Evolutionary conservation across 1,140 invertebrate genomes (phyloP).

Genomic region (Phenacoccus solenopsis): DNA sequence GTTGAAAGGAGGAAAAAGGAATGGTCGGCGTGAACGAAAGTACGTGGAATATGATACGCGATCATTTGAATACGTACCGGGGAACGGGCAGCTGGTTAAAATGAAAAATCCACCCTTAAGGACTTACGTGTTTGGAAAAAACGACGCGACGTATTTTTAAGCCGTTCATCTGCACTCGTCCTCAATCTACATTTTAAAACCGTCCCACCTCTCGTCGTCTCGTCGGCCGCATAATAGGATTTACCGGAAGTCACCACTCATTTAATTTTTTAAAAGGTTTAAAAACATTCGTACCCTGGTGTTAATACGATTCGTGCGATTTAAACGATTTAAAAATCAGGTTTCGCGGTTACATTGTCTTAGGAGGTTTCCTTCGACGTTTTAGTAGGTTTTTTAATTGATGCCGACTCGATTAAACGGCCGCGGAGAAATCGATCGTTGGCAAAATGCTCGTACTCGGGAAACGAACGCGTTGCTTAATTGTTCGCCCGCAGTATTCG

Average conservation of each 20-base stretch:
- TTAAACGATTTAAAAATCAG: neutral
- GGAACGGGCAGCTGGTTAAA: neutral
- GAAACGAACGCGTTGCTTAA: too few relatives aligned
- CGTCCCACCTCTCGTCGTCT: neutral
- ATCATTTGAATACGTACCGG: neutral
- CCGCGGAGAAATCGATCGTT: neutral
- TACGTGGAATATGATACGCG: neutral
- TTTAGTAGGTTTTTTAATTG: neutral
- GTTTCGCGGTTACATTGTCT: neutral
- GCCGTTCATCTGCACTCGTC: neutral
- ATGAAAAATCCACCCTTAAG: neutral
- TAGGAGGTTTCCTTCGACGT: too few relatives aligned
- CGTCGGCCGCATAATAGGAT: neutral
- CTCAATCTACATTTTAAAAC: too few relatives aligned
- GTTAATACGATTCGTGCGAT: neutral
- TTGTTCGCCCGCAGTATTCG: too few relatives aligned
- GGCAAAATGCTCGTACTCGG: too few relatives aligned
- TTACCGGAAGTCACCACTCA: constrained; percentile 9
- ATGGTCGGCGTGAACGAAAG: too few relatives aligned
- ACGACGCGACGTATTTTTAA: neutral
- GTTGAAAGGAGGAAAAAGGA: neutral
- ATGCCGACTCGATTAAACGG: neutral
- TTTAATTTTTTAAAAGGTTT: constrained; percentile 9
- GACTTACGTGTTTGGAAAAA: neutral
- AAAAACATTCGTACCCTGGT: neutral